Percentiles rank a stretch among this genome's conserved stretches.
These are phyloP conservation scores for Umimayanthus kanabou DNA, from an alignment of 92 coral and sea anemone species.

Conservation along the genomic window DNA sequence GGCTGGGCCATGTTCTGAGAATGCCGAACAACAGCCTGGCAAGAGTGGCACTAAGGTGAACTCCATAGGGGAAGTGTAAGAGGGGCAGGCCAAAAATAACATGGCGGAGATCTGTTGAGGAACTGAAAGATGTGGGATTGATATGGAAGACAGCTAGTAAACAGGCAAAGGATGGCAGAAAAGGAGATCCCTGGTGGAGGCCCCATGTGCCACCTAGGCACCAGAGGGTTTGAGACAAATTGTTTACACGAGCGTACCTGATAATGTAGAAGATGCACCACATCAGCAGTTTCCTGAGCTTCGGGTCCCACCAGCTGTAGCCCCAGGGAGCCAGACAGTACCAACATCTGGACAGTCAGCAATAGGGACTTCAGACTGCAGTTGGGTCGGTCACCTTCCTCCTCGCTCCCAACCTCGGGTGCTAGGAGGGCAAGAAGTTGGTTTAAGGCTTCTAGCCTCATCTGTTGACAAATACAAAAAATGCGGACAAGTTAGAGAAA, in stretches of 20 bases:
- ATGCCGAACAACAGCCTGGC: no score
- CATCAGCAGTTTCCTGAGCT: slow-evolving; percentile 60
- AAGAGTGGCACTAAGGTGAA: no score
- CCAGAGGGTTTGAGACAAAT: background rate
- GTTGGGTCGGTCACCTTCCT: slow-evolving; percentile 20
- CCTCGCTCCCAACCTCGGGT: slow-evolving; percentile 30
- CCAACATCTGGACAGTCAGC: slow-evolving; percentile 70
- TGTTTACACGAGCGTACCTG: slow-evolving; percentile 51
- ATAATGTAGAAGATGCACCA: slow-evolving; percentile 75
- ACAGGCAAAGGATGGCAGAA: no score
- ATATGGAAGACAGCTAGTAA: no score
- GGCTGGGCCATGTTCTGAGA: no score
- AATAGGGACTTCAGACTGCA: slow-evolving; percentile 63
- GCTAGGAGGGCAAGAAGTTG: slow-evolving; percentile 79
- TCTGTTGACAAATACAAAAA: slow-evolving; percentile 39
- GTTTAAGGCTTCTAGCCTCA: slow-evolving; percentile 73
- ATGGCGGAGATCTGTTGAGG: no score
- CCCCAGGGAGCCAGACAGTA: slow-evolving; percentile 83
- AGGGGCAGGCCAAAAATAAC: no score
- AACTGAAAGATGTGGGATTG: no score
- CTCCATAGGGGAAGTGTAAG: no score
- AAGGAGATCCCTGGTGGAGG: no score
- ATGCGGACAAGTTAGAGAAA: background rate
- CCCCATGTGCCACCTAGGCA: no score
- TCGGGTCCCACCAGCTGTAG: slow-evolving; percentile 72